Evolutionary conservation across 2,113 vertebrate genomes (phyloP).

Genomic region (Hemichromis elongatus): DNA sequence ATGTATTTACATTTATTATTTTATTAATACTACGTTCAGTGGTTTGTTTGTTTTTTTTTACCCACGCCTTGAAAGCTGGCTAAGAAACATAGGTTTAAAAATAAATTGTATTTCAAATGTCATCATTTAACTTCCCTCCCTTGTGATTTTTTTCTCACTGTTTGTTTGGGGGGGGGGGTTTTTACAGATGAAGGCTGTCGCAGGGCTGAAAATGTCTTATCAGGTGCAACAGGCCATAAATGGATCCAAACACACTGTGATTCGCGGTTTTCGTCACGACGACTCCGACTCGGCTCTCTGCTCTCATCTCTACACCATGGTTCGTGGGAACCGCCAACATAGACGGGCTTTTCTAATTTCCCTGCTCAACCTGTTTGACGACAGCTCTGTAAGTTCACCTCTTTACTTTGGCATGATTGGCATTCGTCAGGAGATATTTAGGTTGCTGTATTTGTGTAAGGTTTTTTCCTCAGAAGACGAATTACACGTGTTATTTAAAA

Average conservation of each 20-base stretch:
- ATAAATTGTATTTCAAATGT: neutral
- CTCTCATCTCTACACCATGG: slow-evolving; percentile 93
- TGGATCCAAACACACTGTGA: slow-evolving; percentile 71
- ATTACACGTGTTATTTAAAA: neutral
- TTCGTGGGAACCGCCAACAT: slow-evolving; percentile 94
- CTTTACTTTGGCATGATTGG: neutral
- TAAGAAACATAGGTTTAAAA: neutral
- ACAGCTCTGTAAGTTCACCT: slow-evolving; percentile 84
- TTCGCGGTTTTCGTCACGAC: slow-evolving; percentile 89
- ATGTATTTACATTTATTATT: neutral
- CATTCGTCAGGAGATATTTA: neutral
- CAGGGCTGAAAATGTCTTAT: slow-evolving; percentile 98
- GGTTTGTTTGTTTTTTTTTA: neutral
- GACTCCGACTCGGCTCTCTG: slow-evolving; percentile 86
- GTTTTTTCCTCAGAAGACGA: neutral
- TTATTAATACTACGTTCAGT: neutral
- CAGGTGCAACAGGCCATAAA: slow-evolving; percentile 94
- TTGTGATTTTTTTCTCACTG: neutral
- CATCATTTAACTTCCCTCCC: neutral
- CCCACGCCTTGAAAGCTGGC: neutral
- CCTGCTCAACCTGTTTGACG: slow-evolving; percentile 96
- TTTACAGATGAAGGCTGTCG: slow-evolving; percentile 97
- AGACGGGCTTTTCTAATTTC: slow-evolving; percentile 94
- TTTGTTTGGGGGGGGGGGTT: neutral
- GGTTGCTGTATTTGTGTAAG: neutral